A percentile compares a stretch with the other conserved stretches of the same genome.
Evolutionary conservation across 2,113 vertebrate genomes (phyloP).

Genomic region (Cephalopterus ornatus): DNA sequence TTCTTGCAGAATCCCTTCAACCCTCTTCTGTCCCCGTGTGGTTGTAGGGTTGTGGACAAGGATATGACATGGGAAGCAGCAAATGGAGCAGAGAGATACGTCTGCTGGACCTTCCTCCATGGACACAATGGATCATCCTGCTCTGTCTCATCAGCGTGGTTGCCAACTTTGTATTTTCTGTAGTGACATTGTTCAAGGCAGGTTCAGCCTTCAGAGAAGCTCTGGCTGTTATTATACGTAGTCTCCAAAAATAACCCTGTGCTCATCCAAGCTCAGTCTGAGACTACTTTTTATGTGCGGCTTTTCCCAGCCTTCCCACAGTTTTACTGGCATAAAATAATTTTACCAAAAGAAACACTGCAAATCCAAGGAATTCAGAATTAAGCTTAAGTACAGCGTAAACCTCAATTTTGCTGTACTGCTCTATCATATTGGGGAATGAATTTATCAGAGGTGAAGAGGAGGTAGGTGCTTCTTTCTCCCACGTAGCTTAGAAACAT

Average conservation of each 20-base stretch:
- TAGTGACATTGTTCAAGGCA: background rate
- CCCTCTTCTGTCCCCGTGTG: fast-evolving
- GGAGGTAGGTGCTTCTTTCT: background rate
- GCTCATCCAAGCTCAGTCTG: background rate
- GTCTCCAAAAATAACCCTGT: background rate
- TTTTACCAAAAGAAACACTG: background rate
- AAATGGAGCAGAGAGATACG: background rate
- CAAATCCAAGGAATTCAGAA: background rate
- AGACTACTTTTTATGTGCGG: background rate
- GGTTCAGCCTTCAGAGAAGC: background rate
- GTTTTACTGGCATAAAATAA: background rate
- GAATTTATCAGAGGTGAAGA: background rate
- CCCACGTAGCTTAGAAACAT: fast-evolving
- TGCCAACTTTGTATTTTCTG: background rate
- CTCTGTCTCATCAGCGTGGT: fast-evolving
- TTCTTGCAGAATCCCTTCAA: background rate
- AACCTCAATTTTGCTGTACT: background rate
- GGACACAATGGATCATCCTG: background rate
- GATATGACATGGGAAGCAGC: background rate
- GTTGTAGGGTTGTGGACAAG: background rate
- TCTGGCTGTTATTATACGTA: background rate
- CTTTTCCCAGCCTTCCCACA: background rate
- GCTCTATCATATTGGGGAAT: background rate
- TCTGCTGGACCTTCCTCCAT: background rate
- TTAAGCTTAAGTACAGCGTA: background rate